Percentiles rank a stretch among this genome's conserved stretches.
Conservation (phyloP, 2,888 invertebrate genomes). For the Diadegma fenestrale region DNA sequence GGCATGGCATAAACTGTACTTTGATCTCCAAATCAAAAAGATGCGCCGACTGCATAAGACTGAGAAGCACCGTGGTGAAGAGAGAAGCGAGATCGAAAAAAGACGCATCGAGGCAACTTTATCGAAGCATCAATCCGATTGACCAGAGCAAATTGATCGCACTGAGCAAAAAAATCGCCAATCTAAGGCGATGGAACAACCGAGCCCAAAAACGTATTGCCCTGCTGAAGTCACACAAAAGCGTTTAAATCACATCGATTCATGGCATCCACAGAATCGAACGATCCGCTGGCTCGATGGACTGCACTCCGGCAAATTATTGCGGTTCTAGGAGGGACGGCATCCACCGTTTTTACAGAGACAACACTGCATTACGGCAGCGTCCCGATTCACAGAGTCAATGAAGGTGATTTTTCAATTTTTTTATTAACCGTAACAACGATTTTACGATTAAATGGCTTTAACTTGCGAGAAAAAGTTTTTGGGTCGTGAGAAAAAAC, state of each 20-base stretch:
- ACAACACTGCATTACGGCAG: background rate
- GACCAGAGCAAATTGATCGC: constrained; percentile 28
- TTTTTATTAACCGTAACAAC: no score
- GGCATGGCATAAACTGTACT: constrained; percentile 39
- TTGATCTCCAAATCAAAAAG: constrained; percentile 38
- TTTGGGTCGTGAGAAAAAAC: no score
- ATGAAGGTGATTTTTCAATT: no score
- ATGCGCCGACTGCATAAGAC: constrained; percentile 38
- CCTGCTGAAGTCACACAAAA: background rate
- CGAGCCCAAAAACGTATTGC: constrained; percentile 18
- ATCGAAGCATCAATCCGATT: constrained; percentile 10
- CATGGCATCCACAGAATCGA: background rate
- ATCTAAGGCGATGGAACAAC: constrained; percentile 34
- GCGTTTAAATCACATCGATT: background rate
- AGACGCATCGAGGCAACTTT: no score
- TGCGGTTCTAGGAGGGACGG: background rate
- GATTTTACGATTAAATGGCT: no score
- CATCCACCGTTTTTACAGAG: background rate
- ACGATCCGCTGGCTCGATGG: background rate
- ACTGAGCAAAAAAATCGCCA: constrained; percentile 8
- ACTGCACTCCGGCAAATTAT: background rate
- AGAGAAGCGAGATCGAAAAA: constrained; percentile 23
- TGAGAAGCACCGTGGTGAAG: constrained; percentile 12
- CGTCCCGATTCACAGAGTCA: no score
- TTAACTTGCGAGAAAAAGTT: no score